A percentile compares a stretch with the other conserved stretches of the same genome.
These are phyloP conservation scores for Oreortyx pictus DNA, from an alignment of 2,797 vertebrate genomes.

Conservation along the genomic window DNA sequence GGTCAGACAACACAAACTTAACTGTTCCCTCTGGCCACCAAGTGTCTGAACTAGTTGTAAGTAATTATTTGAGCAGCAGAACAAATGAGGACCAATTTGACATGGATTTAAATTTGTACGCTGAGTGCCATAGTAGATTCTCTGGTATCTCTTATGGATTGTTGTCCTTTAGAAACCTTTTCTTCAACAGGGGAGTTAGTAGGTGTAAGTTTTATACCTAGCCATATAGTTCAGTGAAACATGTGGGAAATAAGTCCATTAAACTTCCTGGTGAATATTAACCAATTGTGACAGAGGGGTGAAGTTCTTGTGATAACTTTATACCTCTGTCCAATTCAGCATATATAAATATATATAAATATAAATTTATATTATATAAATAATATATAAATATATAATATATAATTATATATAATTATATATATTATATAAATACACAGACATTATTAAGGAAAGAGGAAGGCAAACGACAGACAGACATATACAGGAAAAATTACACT, in stretches of 20 bases:
- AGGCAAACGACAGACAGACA: conserved; percentile 35
- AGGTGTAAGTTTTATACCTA: neutral
- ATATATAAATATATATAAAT: conserved; percentile 13
- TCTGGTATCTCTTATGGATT: neutral
- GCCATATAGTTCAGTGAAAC: neutral
- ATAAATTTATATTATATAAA: too few relatives aligned
- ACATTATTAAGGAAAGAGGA: conserved; percentile 20
- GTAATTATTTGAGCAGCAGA: neutral
- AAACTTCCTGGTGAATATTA: conserved; percentile 1
- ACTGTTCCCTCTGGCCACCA: neutral
- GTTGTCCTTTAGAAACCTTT: neutral
- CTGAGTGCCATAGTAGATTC: neutral
- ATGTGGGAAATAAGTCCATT: neutral
- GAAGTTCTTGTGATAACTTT: conserved; percentile 8
- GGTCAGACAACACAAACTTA: neutral
- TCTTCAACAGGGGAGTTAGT: neutral
- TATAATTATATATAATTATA: too few relatives aligned
- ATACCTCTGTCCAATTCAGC: neutral
- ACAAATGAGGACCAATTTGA: neutral
- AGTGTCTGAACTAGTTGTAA: neutral
- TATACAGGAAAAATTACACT: conserved; percentile 39
- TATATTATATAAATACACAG: conserved; percentile 12
- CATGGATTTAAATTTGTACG: neutral
- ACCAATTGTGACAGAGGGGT: neutral
- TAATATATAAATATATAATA: too few relatives aligned